A percentile compares a stretch with the other conserved stretches of the same genome.
Evolutionary conservation across 2,113 vertebrate species (phyloP).

Genomic region (Colistium nudipinnis): DNA sequence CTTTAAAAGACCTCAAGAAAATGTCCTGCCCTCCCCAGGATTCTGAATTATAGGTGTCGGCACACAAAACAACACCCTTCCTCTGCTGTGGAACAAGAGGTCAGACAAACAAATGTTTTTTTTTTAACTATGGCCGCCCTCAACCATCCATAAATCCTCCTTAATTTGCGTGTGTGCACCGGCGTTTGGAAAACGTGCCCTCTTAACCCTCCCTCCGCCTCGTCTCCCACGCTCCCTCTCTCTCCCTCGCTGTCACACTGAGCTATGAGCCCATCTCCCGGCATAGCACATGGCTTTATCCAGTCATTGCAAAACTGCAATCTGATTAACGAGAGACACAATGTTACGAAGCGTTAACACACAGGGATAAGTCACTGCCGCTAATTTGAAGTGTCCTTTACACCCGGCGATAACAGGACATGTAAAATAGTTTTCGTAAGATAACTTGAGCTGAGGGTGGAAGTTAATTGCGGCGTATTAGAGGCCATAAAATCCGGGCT

Average conservation of each 20-base stretch:
- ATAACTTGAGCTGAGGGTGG: conserved; percentile 58
- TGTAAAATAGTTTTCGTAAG: conserved; percentile 28
- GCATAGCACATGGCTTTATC: conserved; percentile 53
- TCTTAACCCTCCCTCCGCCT: conserved; percentile 50
- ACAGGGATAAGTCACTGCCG: conserved; percentile 43
- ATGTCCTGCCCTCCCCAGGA: conserved; percentile 2
- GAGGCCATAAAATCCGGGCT: conserved; percentile 68
- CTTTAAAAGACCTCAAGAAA: conserved; percentile 32
- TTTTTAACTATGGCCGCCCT: conserved; percentile 71
- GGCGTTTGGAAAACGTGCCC: conserved; percentile 53
- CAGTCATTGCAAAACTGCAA: conserved; percentile 46
- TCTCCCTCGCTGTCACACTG: not conserved
- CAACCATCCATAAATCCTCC: conserved; percentile 72
- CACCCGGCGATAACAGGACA: conserved; percentile 41
- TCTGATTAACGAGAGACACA: conserved; percentile 55
- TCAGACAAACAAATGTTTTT: conserved; percentile 77
- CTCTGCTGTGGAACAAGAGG: conserved; percentile 71
- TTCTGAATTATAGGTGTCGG: conserved; percentile 53
- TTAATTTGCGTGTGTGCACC: conserved; percentile 53
- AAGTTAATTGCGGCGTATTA: conserved; percentile 68
- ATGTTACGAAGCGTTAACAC: conserved; percentile 26
- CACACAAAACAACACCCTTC: conserved; percentile 63
- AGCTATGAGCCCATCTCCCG: conserved; percentile 43
- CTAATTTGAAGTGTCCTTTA: conserved; percentile 55
- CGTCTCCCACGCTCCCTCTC: conserved; percentile 23